Evolutionary conservation across 2,888 invertebrate genomes (phyloP), one percentile per base, ranked within the genome.

Genomic region (Chorisops tibialis): DNA sequence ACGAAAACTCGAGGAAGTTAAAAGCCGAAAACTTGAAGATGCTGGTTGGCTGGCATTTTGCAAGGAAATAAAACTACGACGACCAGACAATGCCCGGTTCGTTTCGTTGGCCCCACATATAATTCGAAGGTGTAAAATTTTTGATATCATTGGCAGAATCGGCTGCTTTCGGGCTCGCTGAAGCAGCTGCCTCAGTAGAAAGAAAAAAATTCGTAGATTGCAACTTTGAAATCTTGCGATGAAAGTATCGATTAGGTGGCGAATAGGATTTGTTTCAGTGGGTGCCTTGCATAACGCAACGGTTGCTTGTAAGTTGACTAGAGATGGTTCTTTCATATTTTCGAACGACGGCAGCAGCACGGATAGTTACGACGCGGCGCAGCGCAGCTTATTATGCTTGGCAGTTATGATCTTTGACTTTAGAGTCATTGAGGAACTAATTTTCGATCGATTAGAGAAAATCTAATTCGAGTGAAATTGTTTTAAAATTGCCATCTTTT

Each of bases 371-470:
- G 6, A 9, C 37, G 11, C 11, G 37, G 37, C 37, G 6, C 37
- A 37, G 37, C 37, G 37, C 11, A 37, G 11, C 37, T 9, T 9
- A 39, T 14, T 39, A 16, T 43, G 43, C 56, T 14, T 56, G 45
- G 56, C 30, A 30, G 45, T 24, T 18, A 12, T 45, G 56, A 56
- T 56, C 56, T 56, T 56, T 43, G 56, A 56, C 56, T 56, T 56
- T 39, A 43, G 43, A 37, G 56, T 45, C 30, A 56, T 56, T 45
- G 45, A 56, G 45, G 56, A 56, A 56, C 45, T 56, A 43, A 56
- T 56, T 56, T 43, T 56, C 45, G 45, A 35, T 14, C 21, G 43
- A 56, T 56, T 43, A 56, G 30, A 14, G 43, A 11, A 30, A 43
- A 19, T 19, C 56, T 56, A 45, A 45, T 56, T 56, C 30, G 43